Evolutionary conservation across 2,113 vertebrate species (phyloP).

Genomic region (Ranitomeya variabilis): DNA sequence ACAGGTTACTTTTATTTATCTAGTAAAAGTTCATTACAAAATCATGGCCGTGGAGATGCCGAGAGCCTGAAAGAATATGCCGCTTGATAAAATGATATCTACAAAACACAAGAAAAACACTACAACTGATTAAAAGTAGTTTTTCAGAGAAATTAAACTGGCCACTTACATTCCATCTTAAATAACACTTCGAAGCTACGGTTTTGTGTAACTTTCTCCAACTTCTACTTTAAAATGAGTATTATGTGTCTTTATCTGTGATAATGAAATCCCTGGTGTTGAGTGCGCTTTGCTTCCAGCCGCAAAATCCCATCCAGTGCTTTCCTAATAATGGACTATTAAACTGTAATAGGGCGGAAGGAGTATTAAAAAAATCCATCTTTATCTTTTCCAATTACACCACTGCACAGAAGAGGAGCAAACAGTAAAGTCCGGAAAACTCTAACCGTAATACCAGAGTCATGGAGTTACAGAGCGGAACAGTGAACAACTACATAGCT

Average conservation of each 20-base stretch:
- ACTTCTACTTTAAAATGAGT: not conserved
- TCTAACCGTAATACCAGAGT: not conserved
- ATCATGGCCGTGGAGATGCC: not conserved
- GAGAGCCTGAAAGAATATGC: not conserved
- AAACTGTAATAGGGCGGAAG: conserved; percentile 10
- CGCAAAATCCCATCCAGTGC: not conserved
- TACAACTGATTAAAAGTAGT: not conserved
- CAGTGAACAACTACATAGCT: not conserved
- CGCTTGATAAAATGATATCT: not conserved
- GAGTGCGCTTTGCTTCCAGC: not conserved
- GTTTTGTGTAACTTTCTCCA: not conserved
- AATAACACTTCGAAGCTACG: not conserved
- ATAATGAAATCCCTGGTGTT: conserved; percentile 31
- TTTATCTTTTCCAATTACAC: conserved; percentile 44
- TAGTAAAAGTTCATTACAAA: not conserved
- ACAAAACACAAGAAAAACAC: not conserved
- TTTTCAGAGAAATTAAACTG: not conserved
- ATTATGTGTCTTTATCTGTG: not conserved
- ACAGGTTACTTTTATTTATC: not conserved
- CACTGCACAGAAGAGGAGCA: conserved; percentile 14
- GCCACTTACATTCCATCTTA: not conserved
- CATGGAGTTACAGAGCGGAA: not conserved
- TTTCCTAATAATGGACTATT: conserved; percentile 6
- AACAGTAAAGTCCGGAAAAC: not conserved
- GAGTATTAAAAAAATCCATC: conserved; percentile 37